These are phyloP conservation scores for Hymenopus coronatus DNA, from an alignment of 2,888 invertebrate species.

Conservation along the genomic window DNA sequence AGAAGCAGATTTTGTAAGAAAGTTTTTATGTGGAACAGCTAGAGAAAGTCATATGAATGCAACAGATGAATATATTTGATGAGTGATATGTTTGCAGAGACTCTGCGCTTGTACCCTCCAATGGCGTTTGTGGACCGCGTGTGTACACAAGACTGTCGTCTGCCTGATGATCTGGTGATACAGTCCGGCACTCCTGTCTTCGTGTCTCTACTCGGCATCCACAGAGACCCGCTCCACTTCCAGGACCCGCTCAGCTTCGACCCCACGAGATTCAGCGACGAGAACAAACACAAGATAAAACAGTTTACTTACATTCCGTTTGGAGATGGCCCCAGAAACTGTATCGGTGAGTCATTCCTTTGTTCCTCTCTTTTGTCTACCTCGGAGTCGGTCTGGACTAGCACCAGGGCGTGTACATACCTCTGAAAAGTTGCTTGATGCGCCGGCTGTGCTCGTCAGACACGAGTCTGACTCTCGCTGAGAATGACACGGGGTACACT, in stretches of 20 bases:
- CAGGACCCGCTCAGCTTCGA: conserved; percentile 53
- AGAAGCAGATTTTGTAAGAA: no score
- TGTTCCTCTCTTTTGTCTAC: no score
- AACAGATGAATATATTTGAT: neutral
- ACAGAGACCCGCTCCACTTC: conserved; percentile 53
- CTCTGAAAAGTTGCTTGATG: no score
- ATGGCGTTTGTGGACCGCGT: conserved; percentile 19
- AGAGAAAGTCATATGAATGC: no score
- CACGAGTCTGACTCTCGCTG: no score
- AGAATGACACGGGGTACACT: no score
- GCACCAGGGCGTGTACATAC: no score
- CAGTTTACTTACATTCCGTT: conserved; percentile 55
- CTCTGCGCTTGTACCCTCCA: conserved; percentile 27
- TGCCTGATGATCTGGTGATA: neutral
- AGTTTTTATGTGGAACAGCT: no score
- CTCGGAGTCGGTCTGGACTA: no score
- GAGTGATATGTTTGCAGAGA: conserved; percentile 9
- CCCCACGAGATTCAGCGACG: conserved; percentile 55
- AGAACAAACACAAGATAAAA: conserved; percentile 53
- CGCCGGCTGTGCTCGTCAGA: no score
- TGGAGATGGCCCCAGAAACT: conserved; percentile 59
- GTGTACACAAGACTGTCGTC: conserved; percentile 32
- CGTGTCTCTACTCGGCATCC: conserved; percentile 50
- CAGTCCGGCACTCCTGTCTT: neutral
- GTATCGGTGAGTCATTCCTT: conserved; percentile 56